Base-by-base conservation (phyloP, 2,888 invertebrate genomes). In the Oxycera nigricornis region DNA sequence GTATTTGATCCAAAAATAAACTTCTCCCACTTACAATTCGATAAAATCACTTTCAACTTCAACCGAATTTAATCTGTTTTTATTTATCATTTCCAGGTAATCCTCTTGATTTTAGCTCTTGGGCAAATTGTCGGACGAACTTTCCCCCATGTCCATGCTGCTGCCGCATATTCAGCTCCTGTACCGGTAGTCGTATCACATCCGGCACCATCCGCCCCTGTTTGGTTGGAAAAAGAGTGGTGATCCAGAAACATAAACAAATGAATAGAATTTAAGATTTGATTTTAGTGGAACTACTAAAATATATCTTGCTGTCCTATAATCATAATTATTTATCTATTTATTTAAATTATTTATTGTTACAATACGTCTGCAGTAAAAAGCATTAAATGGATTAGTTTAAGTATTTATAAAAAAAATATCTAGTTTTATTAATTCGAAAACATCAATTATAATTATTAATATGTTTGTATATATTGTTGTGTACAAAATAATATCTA, bases 91-190 rank as follows among this genome's bases (percentile, higher is more conserved):
- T 73, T 73, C 14, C 52, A 82, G 82, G 81, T 85, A 17, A 83
- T 90, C 57, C 85, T 90, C 0, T 85, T 90, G 28, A 88, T 90
- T 67, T 87, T 90, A 46, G 86, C 88, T 75, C 87, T 90, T 77
- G 89, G 90, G 75, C 90, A 90, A 81, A 81, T 86, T 79, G 79
- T 86, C 67, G 82, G 84, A 1, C 82, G 86, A 65, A 79, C 82
- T 9, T 76, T 85, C 73, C 83, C 84, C 50, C 84, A 83, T 24
- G 83, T 86, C 0, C 82, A 86, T 0, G 83, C 87, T 9, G 81
- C 86, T 0, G 86, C 89, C 11, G 82, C 88, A 2, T 80, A 88
- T 31, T 82, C 88, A 26, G 80, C 83, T 0, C 82, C 81, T 57
- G 80, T 80, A 80, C 89, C 80, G 81, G 86, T 82, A 81, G 83